Conservation (phyloP, 2,113 vertebrate species). For the Centropus unirufus region DNA sequence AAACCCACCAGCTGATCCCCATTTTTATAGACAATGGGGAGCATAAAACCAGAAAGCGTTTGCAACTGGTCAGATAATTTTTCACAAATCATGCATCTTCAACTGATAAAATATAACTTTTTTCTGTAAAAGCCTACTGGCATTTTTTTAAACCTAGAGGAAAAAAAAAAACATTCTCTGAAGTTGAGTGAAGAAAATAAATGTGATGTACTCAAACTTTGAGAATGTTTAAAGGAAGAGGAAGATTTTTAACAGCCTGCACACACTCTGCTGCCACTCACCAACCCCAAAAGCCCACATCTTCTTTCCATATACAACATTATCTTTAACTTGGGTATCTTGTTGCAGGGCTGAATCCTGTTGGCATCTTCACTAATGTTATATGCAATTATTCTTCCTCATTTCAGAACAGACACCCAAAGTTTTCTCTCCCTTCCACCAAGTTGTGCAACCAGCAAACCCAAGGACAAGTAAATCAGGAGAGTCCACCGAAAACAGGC, state of each 20-base stretch:
- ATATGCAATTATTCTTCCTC: not conserved
- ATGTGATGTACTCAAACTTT: not conserved
- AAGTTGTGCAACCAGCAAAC: conserved; percentile 1
- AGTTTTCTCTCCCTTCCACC: not conserved
- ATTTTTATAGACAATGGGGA: conserved; percentile 59
- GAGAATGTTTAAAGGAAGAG: not conserved
- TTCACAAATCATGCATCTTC: not conserved
- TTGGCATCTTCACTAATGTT: not conserved
- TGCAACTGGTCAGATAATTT: not conserved
- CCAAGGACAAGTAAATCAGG: conserved; percentile 5
- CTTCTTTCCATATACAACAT: not conserved
- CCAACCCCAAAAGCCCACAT: not conserved
- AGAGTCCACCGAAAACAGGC: not conserved
- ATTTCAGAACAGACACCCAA: not conserved
- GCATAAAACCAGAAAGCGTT: not conserved
- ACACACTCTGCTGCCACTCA: not conserved
- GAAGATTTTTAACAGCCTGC: not conserved
- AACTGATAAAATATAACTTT: not conserved
- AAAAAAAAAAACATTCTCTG: not conserved
- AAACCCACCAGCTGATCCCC: conserved; percentile 70
- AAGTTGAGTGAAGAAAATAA: not conserved
- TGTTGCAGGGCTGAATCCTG: not conserved
- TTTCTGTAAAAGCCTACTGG: not conserved
- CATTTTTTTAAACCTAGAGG: not conserved
- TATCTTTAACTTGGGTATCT: not conserved